Evolutionary conservation across 2,888 invertebrate genomes (phyloP).

Genomic region (Lacanobia wlatinum): DNA sequence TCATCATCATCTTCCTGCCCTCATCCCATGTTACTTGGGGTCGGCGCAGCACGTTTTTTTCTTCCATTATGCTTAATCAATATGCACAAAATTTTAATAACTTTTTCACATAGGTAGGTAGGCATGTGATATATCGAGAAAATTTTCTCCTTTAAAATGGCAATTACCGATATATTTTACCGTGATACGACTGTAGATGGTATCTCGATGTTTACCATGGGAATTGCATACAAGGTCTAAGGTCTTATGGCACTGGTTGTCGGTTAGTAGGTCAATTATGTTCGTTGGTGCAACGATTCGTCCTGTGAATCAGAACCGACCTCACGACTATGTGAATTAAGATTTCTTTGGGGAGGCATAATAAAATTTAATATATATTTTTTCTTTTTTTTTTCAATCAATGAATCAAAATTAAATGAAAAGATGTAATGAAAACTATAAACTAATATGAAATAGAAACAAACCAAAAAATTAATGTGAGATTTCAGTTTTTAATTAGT

Average conservation of each 20-base stretch:
- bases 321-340: not conserved
- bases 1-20: no score
- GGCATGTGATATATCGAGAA: slow-evolving; percentile 7
- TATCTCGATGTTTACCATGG: slow-evolving; percentile 43
- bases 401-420: no score
- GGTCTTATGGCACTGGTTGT: slow-evolving; percentile 26
- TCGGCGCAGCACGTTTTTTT: no score
- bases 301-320: not conserved
- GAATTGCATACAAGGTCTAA: slow-evolving; percentile 40
- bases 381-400: no score
- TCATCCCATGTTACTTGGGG: no score
- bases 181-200: slow-evolving; percentile 25
- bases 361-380: no score
- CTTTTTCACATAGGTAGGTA: slow-evolving; percentile 8
- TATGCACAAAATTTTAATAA: slow-evolving; percentile 21
- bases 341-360: not conserved
- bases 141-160: slow-evolving; percentile 11
- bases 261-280: slow-evolving; percentile 25
- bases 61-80: not conserved
- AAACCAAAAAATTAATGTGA: no score
- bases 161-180: slow-evolving; percentile 29
- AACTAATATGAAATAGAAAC: no score
- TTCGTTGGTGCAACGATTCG: slow-evolving; percentile 8
- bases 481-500: no score
- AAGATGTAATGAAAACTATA: no score